A percentile compares a stretch with the other conserved stretches of the same genome.
Conservation (phyloP, 1,140 invertebrate genomes). For the Calephelis virginiensis region DNA sequence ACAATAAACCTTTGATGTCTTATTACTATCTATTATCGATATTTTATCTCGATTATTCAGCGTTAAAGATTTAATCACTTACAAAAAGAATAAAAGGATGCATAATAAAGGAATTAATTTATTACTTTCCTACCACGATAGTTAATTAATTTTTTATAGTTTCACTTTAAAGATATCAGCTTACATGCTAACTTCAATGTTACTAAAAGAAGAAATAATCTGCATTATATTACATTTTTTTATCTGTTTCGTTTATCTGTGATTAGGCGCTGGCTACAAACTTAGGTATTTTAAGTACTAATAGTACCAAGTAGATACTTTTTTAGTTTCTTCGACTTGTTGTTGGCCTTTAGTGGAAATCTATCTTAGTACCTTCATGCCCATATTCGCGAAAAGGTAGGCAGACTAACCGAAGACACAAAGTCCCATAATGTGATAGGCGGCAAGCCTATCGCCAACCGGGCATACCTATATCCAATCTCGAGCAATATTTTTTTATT, state of each 20-base stretch:
- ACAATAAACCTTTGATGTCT: slow-evolving; percentile 65
- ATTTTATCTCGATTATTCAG: slow-evolving; percentile 54
- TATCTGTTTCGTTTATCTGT: not conserved
- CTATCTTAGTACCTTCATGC: too few relatives aligned
- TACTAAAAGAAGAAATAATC: not conserved
- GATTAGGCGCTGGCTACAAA: not conserved
- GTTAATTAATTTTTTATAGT: slow-evolving; percentile 17
- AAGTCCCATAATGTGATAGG: too few relatives aligned
- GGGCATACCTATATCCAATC: too few relatives aligned
- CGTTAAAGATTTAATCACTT: slow-evolving; percentile 19
- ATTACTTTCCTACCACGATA: slow-evolving; percentile 19
- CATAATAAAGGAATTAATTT: slow-evolving; percentile 24
- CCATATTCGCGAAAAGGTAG: too few relatives aligned
- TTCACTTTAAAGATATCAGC: slow-evolving; percentile 5
- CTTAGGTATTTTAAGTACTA: too few relatives aligned
- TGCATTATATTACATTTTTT: not conserved
- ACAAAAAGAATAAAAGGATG: slow-evolving; percentile 22
- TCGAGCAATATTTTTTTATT: too few relatives aligned
- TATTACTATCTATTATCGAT: slow-evolving; percentile 55
- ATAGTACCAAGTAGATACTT: too few relatives aligned
- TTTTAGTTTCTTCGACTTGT: too few relatives aligned
- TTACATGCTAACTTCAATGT: not conserved
- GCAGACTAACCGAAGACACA: too few relatives aligned
- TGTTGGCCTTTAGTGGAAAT: too few relatives aligned
- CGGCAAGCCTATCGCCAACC: too few relatives aligned